These are phyloP conservation scores for Cyclophora albipunctata DNA, from an alignment of 2,888 invertebrate species.

Conservation along the genomic window DNA sequence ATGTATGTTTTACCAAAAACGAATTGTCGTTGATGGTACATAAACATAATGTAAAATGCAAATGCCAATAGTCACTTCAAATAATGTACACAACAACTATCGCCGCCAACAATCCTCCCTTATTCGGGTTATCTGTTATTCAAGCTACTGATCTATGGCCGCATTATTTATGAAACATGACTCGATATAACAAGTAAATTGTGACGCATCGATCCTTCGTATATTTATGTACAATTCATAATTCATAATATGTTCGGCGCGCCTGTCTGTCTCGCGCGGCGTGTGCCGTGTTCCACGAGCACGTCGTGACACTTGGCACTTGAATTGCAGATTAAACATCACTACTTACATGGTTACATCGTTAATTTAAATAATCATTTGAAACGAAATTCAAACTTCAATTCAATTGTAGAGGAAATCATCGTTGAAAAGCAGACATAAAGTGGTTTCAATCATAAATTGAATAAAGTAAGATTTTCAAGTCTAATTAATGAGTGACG, in stretches of 20 bases:
- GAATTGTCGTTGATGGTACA: background rate
- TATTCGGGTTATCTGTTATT: no score
- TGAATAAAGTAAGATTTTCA: background rate
- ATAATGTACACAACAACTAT: no score
- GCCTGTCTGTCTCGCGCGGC: background rate
- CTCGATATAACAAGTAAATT: constrained; percentile 1
- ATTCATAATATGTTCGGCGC: no score
- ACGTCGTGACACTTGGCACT: background rate
- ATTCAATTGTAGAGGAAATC: no score
- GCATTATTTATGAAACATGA: constrained; percentile 6
- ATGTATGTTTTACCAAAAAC: background rate
- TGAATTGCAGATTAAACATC: background rate
- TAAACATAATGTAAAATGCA: background rate
- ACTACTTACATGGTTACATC: no score
- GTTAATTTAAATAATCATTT: no score
- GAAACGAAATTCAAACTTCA: no score
- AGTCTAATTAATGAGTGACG: no score
- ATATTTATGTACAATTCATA: no score
- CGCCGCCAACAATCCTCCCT: no score
- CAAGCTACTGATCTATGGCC: background rate
- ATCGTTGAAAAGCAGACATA: no score
- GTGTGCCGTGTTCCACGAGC: background rate
- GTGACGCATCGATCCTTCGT: background rate
- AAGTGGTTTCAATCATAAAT: background rate
- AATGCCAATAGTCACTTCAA: background rate